Evolutionary conservation across 2,113 vertebrate genomes (phyloP).

Genomic region (Indicator indicator): DNA sequence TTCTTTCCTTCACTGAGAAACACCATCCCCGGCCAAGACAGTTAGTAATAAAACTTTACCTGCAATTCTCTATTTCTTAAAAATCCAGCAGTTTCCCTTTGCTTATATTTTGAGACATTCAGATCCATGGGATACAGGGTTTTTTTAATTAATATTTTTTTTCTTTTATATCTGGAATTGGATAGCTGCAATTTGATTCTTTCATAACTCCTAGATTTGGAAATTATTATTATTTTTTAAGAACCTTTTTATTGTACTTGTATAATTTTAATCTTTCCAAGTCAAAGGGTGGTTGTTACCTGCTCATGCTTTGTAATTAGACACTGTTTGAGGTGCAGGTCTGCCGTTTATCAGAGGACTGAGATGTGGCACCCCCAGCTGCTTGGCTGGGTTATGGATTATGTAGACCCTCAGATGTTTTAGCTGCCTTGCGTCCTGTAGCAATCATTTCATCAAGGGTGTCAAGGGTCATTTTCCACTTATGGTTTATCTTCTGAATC

Average conservation of each 20-base stretch:
- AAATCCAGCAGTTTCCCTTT: neutral
- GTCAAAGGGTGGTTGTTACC: neutral
- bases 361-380: neutral
- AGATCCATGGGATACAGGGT: neutral
- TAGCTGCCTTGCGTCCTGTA: neutral
- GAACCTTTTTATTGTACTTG: neutral
- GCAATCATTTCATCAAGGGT: neutral
- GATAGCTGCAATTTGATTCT: neutral
- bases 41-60: neutral
- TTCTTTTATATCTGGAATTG: neutral
- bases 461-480: neutral
- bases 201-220: neutral
- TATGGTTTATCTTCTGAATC: neutral
- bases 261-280: neutral
- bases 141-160: neutral
- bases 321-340: neutral
- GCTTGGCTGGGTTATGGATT: neutral
- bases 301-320: neutral
- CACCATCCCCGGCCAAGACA: too few relatives aligned
- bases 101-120: neutral
- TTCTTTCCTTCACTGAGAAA: neutral
- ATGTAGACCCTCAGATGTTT: neutral
- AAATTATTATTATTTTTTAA: neutral
- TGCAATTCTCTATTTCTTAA: neutral
- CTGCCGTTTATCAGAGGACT: neutral